These are phyloP conservation scores for Scolopax rusticola DNA, from an alignment of 2,797 vertebrate genomes.

Conservation along the genomic window DNA sequence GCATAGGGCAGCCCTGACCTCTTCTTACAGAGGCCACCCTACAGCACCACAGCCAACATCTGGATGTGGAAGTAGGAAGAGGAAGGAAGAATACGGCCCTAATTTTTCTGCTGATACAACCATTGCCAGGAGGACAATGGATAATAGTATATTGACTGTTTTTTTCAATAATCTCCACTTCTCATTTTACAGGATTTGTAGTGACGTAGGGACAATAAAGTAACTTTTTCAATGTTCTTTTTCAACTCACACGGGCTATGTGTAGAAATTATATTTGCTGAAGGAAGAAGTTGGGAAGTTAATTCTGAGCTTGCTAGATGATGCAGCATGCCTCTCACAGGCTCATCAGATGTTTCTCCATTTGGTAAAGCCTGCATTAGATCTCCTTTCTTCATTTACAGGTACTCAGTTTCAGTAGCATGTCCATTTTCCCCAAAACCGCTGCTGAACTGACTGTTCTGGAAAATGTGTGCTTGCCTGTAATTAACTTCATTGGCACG, in stretches of 20 bases:
- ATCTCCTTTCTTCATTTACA: neutral
- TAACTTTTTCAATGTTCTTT: neutral
- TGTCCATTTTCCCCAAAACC: neutral
- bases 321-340: neutral
- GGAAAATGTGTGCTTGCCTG: neutral
- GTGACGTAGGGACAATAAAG: neutral
- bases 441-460: neutral
- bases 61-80: neutral
- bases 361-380: neutral
- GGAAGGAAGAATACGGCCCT: neutral
- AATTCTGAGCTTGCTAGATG: neutral
- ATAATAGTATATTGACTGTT: neutral
- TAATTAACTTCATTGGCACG: neutral
- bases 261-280: neutral
- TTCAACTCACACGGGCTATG: neutral
- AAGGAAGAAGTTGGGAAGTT: neutral
- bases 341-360: neutral
- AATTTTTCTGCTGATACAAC: neutral
- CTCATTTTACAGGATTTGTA: neutral
- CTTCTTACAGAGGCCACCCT: neutral
- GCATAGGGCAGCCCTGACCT: neutral
- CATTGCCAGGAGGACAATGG: neutral
- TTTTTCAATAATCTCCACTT: neutral
- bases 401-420: neutral
- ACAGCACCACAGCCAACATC: fast-evolving